Base-by-base conservation (phyloP, 2,113 vertebrate genomes). In the Rhinopomastus cyanomelas region DNA sequence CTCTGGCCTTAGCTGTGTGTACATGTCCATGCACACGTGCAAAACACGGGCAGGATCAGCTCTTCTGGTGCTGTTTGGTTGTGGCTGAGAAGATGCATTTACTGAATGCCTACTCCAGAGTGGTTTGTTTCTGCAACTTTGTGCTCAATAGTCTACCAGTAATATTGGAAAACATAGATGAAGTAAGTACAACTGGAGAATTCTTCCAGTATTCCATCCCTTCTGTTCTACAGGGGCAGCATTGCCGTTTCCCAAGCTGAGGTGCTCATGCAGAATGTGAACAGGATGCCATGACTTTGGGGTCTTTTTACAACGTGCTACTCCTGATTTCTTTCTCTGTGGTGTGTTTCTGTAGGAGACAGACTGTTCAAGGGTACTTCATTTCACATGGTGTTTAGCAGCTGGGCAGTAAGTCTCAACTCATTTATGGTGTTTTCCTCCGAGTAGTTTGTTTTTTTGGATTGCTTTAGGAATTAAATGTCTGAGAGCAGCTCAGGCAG, bases 21-120 rank as follows among this genome's bases (percentile, higher is more conserved):
- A 0, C 2, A n/a, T 29, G 30, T 26, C 39, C 7, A 11, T 21
- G 1, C 3, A 11, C 4, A 5, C 12, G 3, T 11, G 57, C 34
- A 20, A 2, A 5, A 42, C 39, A 42, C 39, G 15, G 15, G 39
- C 15, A 53, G 69, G 18, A 74, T 86, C 21, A 53, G 8, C 17
- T 85, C 37, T 65, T 93, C 25, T 68, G 36, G 7, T 49, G 27
- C 81, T 68, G 79, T 81, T 46, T 84, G 59, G 21, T 72, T 32
- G 15, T 22, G 25, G 11, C 5, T 14, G 36, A 53, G 32, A 81
- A 80, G 81, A 39, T 27, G 32, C 3, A 20, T 49, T 67, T 62
- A 36, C 15, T 36, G 32, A 74, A 49, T 32, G 8, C 5, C 46
- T 79, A 18, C 23, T 44, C 25, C 15, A 57, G 44, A 8, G 20